Base-by-base conservation (phyloP, 1,140 invertebrate species). In the Oppia nitens region DNA sequence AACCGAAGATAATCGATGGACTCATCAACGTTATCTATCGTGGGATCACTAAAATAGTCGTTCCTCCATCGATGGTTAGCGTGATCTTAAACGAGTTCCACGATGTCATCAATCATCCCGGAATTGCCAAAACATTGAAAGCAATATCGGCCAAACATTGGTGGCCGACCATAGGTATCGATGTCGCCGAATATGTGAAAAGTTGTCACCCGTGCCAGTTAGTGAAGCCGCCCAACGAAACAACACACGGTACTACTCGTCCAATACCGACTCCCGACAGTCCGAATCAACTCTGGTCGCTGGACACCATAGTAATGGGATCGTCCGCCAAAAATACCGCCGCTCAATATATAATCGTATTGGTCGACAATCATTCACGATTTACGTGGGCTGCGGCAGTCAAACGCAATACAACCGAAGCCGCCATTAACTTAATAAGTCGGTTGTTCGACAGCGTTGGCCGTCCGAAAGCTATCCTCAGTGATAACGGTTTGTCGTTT, bases 401-500 rank as follows among this genome's bases (percentile, higher is more conserved):
- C 9, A 25, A 48, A 11, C 53, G 64, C 32, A 69, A 70, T 11
- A 60, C 60, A 12, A 68, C 71, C 17, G 62, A 68, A 51, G 64
- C 65, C 6, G 62, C 71, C 3, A 68, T 64, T 3, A 17, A 59
- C 24, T 63, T 65, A 6, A 62, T 74, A 14, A 58, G 62, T 23
- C 6, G 56, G 1, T 49, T 47, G 2, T 73, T 69, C 69, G 66
- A 73, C 26, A 47, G 1, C 62, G 69, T 9, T 75, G 69, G 61
- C 72, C 74, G 1, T 28, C 55, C 23, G 67, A 64, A 2, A 27
- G 24, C 32, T 2, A 67, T 75, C 17, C 74, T 69, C 0, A 72
- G 70, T 0, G 73, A 76, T 59, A 67, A 67, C 53, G 72, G 72
- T 3, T 23, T 60, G 0, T 71, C 72, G 59, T 75, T 75, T 50